Percentiles rank a stretch among this genome's conserved stretches.
These are phyloP conservation scores for Romanomermis culicivorax DNA, from an alignment of 2,888 invertebrate genomes.

Conservation along the genomic window DNA sequence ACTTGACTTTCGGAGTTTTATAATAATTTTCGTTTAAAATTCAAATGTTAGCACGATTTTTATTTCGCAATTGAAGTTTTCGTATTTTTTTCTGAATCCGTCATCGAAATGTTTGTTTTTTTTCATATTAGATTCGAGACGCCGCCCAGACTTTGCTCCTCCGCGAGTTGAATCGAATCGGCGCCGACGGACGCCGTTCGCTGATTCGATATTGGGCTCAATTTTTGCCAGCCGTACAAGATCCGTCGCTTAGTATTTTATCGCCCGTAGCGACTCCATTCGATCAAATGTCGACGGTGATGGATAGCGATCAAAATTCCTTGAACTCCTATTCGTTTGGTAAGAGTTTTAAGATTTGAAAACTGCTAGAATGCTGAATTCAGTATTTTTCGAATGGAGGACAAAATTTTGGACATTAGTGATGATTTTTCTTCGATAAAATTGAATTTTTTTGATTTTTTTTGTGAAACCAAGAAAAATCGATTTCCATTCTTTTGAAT, in stretches of 20 bases:
- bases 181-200: slow-evolving; percentile 55
- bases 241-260: slow-evolving; percentile 32
- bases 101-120: neutral
- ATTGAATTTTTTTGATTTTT: too few relatives aligned
- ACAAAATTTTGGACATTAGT: too few relatives aligned
- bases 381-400: too few relatives aligned
- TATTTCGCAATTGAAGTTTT: neutral
- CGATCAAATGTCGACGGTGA: neutral
- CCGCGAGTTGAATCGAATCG: slow-evolving; percentile 70
- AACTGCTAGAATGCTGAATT: too few relatives aligned
- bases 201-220: slow-evolving; percentile 90
- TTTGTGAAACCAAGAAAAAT: too few relatives aligned
- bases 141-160: slow-evolving; percentile 83
- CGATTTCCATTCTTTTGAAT: too few relatives aligned
- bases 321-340: too few relatives aligned
- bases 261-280: neutral
- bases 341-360: too few relatives aligned
- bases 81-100: neutral
- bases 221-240: slow-evolving; percentile 52
- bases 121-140: slow-evolving; percentile 45
- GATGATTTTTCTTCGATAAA: too few relatives aligned
- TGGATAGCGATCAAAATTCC: too few relatives aligned
- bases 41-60: neutral
- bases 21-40: slow-evolving; percentile 5
- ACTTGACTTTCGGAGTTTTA: neutral